These are phyloP conservation scores for Calosoma granatense DNA, from an alignment of 1,140 invertebrate species.

Conservation along the genomic window DNA sequence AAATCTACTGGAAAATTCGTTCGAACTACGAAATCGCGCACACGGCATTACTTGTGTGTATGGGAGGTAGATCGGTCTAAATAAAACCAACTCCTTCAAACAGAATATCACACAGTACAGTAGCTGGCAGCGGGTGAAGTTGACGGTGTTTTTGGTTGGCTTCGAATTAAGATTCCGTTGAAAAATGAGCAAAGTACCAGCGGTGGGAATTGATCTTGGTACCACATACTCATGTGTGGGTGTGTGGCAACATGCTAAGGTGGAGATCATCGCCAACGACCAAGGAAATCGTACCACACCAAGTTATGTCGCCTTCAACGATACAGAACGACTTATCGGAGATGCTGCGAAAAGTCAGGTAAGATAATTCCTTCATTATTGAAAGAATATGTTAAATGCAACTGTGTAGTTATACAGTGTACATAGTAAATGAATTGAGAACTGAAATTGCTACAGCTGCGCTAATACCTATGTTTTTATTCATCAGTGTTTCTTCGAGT, in stretches of 20 bases:
- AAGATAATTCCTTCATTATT: constrained; percentile 48
- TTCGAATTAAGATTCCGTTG: too few species aligned
- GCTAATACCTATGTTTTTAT: not conserved
- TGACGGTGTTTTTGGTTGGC: too few species aligned
- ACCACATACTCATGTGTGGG: constrained; percentile 83
- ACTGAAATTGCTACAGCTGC: not conserved
- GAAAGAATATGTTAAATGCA: not conserved
- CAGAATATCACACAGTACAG: too few species aligned
- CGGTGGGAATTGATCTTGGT: constrained; percentile 84
- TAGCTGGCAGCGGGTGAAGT: too few species aligned
- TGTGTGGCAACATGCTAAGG: constrained; percentile 85
- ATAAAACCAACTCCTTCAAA: too few species aligned
- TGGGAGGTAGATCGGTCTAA: too few species aligned
- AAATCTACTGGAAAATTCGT: too few species aligned
- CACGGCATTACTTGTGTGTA: too few species aligned
- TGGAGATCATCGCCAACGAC: too few species aligned
- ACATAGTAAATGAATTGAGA: not conserved
- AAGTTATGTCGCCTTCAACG: constrained; percentile 92
- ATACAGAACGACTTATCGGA: constrained; percentile 90
- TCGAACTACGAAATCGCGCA: too few species aligned
- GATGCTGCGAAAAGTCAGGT: constrained; percentile 94
- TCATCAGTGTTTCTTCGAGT: too few species aligned
- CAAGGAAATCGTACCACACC: too few species aligned
- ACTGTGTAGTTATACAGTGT: not conserved
- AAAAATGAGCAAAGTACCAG: constrained; percentile 65